These are phyloP conservation scores for Salticus scenicus DNA, from an alignment of 2,888 invertebrate species.

Conservation along the genomic window DNA sequence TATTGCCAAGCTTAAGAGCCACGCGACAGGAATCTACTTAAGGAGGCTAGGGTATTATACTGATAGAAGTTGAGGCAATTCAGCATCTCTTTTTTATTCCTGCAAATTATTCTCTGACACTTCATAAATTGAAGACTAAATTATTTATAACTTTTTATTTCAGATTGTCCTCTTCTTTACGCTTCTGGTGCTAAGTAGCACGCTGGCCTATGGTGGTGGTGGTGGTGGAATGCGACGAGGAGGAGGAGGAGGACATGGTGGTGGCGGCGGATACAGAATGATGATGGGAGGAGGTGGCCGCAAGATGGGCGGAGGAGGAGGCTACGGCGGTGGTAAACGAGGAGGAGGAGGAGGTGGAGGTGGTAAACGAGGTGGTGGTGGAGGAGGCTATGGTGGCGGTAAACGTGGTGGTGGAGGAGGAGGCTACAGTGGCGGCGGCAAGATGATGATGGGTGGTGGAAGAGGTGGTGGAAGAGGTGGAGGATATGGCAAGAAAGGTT, in stretches of 20 bases:
- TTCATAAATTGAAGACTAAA: too few species aligned
- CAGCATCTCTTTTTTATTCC: too few species aligned
- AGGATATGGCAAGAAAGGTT: background rate
- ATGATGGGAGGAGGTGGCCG: conserved; percentile 15
- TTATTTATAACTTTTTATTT: too few species aligned
- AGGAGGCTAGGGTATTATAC: too few species aligned
- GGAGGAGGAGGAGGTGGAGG: conserved; percentile 22
- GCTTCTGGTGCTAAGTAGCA: too few species aligned
- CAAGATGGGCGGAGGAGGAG: conserved; percentile 26
- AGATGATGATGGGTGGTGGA: background rate
- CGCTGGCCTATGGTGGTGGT: too few species aligned
- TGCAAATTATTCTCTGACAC: too few species aligned
- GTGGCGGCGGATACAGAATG: conserved; percentile 20
- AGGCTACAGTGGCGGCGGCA: background rate
- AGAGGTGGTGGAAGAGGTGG: background rate
- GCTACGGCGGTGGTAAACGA: conserved; percentile 1
- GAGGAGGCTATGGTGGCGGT: background rate
- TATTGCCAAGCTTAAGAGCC: too few species aligned
- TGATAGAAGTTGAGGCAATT: too few species aligned
- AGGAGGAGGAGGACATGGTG: conserved; percentile 22
- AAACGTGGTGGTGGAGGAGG: background rate
- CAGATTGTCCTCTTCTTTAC: too few species aligned
- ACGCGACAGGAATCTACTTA: too few species aligned
- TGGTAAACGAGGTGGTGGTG: background rate
- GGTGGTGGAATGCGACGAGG: background rate